A percentile compares a stretch with the other conserved stretches of the same genome.
Conservation (phyloP, 2,888 invertebrate genomes). For the Dyspetes luteomarginatus region DNA sequence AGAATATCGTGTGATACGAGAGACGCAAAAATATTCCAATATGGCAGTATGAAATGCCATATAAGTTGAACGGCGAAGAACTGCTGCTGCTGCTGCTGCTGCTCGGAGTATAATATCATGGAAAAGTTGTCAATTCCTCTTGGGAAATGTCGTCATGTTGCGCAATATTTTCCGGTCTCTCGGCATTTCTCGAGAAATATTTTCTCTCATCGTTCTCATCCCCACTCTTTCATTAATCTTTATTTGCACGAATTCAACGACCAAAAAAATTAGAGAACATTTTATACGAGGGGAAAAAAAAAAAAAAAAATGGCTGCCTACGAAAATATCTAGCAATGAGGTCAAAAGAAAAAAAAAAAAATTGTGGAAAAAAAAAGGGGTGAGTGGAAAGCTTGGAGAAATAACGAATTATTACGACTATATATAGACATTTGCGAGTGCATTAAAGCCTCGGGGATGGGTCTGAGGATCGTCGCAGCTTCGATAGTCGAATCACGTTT, state of each 20-base stretch:
- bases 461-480: slow-evolving; percentile 1
- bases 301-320: no score
- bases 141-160: slow-evolving; percentile 34
- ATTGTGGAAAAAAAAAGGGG: neutral
- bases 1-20: neutral
- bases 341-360: neutral
- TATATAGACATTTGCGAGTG: neutral
- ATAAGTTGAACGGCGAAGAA: slow-evolving; percentile 21
- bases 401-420: neutral
- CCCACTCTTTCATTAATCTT: no score
- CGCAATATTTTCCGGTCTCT: slow-evolving; percentile 15
- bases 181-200: slow-evolving; percentile 33
- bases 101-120: slow-evolving; percentile 11
- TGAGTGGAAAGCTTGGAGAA: neutral
- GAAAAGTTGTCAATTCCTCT: slow-evolving; percentile 30
- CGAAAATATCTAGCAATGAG: no score
- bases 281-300: no score
- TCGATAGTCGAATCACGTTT: slow-evolving; percentile 54
- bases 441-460: slow-evolving; percentile 10
- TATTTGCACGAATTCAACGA: no score
- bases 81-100: no score
- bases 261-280: no score
- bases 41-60: neutral
- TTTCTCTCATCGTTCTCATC: slow-evolving; percentile 1
- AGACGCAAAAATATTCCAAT: neutral